phyloP scores from a whole-genome alignment of 2,888 invertebrate genomes.

The Brachycybe producta region DNA sequence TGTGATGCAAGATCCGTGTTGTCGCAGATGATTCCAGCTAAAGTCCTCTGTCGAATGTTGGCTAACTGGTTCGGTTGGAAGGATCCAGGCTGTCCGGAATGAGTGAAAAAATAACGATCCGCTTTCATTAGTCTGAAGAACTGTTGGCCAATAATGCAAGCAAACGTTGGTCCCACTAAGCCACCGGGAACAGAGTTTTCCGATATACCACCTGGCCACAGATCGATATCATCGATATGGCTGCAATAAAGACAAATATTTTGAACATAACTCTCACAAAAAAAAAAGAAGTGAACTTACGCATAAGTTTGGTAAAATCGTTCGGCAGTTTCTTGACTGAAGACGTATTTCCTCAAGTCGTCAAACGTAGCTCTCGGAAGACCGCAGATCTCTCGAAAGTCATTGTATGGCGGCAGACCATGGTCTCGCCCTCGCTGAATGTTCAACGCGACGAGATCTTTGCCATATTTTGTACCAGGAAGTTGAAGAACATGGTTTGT shows the following conservation, averaged over 20 bases:
- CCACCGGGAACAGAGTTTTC: constrained; percentile 27
- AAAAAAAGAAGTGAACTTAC: background rate
- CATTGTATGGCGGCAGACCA: constrained; percentile 12
- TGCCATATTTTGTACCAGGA: background rate
- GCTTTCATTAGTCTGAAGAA: constrained; percentile 24
- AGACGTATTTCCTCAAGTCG: background rate
- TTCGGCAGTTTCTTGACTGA: background rate
- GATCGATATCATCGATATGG: constrained; percentile 28
- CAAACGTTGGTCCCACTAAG: constrained; percentile 28
- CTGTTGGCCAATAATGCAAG: constrained; percentile 28
- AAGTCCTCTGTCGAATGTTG: constrained; percentile 8
- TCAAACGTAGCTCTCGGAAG: background rate
- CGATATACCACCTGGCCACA: constrained; percentile 28
- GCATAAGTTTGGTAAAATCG: background rate
- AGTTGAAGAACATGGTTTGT: constrained; percentile 7
- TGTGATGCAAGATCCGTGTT: no score
- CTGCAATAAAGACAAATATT: background rate
- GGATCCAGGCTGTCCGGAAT: constrained; percentile 6
- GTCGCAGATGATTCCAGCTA: constrained; percentile 13
- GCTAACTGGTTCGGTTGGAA: constrained; percentile 2
- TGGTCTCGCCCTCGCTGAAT: constrained; percentile 17
- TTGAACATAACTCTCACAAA: background rate
- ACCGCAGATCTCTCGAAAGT: constrained; percentile 4
- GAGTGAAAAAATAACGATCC: constrained; percentile 16
- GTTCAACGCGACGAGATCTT: constrained; percentile 15